Base-by-base conservation (phyloP, 2,888 invertebrate genomes). In the Bedellia somnulentella region DNA sequence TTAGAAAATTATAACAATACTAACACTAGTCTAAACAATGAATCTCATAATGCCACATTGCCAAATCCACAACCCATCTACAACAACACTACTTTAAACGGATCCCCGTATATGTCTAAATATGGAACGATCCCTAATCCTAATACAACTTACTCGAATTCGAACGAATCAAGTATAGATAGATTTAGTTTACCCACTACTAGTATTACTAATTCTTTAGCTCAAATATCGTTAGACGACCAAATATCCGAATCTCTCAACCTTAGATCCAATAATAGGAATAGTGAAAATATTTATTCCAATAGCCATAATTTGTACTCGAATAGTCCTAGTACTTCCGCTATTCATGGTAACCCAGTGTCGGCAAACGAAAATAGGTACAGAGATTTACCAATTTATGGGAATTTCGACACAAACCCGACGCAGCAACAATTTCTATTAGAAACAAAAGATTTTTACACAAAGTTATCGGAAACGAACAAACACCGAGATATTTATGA, bases 201-300 rank as follows among this genome's bases (percentile, higher is more conserved):
- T n/a, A n/a, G n/a, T n/a, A n/a, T n/a, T n/a, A n/a, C n/a, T n/a
- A n/a, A n/a, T n/a, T n/a, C n/a, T 0, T 28, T 71, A 30, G 52
- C 61, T 4, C 47, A 58, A 30, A 60, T 73, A 62, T 75, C 75
- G 29, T 48, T 75, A 35, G 75, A 75, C 42, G 75, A 75, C 38
- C 56, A 57, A 57, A 73, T 75, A 37, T 75, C 75, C 0, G 68
- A 68, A 51, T 75, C 75, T 4, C 39, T 75, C 43, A 75, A 75
- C 54, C 67, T 75, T 46, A 59, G 67, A 51, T 55, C 57, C 24
- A 71, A 67, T 34, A 66, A 64, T 33, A 60, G 53, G 3, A 66
- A 67, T 33, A 49, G 45, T 29, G 68, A 71, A 28, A 58, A 55
- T 21, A 37, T 60, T 16, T 70, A 70, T 37, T 50, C 57, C 2